phyloP scores from a whole-genome alignment of 2,888 invertebrate species.

The Julus scanicus region DNA sequence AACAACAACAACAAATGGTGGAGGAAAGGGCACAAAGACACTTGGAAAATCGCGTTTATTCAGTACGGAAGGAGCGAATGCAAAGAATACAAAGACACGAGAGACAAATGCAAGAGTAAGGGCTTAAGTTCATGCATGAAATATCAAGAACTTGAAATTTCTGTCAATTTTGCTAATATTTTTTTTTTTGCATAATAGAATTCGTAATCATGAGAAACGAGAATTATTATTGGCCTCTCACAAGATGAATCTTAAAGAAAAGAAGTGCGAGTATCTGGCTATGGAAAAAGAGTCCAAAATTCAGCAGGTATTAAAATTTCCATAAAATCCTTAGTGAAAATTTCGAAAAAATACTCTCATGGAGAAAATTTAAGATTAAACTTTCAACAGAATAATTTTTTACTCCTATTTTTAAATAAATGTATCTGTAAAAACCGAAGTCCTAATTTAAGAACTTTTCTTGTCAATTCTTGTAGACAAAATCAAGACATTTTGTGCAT shows the following conservation, averaged over 20 bases:
- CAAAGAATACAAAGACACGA: conserved; percentile 48
- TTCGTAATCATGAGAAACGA: conserved; percentile 55
- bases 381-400: no score
- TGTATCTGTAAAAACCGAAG: no score
- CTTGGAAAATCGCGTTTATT: conserved; percentile 20
- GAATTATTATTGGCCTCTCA: conserved; percentile 28
- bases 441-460: not conserved
- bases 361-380: no score
- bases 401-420: no score
- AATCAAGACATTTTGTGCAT: no score
- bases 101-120: conserved; percentile 55
- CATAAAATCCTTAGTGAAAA: not conserved
- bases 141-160: not conserved
- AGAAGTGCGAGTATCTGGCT: conserved; percentile 53
- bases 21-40: conserved; percentile 43
- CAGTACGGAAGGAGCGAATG: conserved; percentile 51
- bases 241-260: conserved; percentile 54
- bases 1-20: not conserved
- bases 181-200: conserved; percentile 19
- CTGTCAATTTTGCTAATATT: not conserved
- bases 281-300: conserved; percentile 54
- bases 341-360: no score
- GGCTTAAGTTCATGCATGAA: not conserved
- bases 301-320: conserved; percentile 49
- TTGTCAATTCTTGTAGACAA: not conserved